These are phyloP conservation scores for Drosophila subobscura DNA, from an alignment of 1,140 invertebrate species.

Conservation along the genomic window DNA sequence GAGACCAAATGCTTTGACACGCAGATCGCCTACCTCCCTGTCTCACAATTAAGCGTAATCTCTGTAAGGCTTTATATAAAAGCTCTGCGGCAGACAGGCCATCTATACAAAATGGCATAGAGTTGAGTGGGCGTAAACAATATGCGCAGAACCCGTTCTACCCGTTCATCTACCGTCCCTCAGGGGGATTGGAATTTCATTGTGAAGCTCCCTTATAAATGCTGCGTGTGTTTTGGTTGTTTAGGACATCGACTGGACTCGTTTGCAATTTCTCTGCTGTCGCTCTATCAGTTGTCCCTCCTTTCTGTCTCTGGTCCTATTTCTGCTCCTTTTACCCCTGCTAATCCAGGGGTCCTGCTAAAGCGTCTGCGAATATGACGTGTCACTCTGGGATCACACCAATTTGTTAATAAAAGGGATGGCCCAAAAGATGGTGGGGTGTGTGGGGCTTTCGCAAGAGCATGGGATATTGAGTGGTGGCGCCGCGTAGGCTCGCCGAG, in stretches of 20 bases:
- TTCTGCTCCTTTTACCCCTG: constrained; percentile 17
- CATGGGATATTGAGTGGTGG: constrained; percentile 7
- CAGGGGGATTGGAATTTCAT: constrained; percentile 41
- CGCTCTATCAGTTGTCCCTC: constrained; percentile 60
- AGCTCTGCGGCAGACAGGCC: constrained; percentile 80
- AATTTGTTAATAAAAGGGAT: constrained; percentile 75
- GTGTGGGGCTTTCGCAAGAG: background rate
- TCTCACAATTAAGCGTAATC: constrained; percentile 52
- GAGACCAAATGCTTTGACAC: constrained; percentile 69
- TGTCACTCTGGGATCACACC: constrained; percentile 79
- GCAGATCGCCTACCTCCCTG: background rate
- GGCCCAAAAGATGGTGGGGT: constrained; percentile 8
- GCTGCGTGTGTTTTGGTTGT: constrained; percentile 82
- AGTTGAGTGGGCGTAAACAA: constrained; percentile 81
- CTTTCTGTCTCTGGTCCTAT: constrained; percentile 8
- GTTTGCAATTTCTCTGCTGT: constrained; percentile 80
- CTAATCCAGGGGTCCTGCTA: constrained; percentile 62
- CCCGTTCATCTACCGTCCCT: constrained; percentile 14
- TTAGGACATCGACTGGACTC: constrained; percentile 79
- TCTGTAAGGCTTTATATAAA: constrained; percentile 78
- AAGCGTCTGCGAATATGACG: constrained; percentile 80
- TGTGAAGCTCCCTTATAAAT: constrained; percentile 76
- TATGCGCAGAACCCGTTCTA: constrained; percentile 42
- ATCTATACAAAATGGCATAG: constrained; percentile 82
- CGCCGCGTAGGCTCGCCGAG: constrained; percentile 57